A percentile compares a stretch with the other conserved stretches of the same genome.
Conservation (phyloP, 2,113 vertebrate genomes). For the Madoqua kirkii region DNA sequence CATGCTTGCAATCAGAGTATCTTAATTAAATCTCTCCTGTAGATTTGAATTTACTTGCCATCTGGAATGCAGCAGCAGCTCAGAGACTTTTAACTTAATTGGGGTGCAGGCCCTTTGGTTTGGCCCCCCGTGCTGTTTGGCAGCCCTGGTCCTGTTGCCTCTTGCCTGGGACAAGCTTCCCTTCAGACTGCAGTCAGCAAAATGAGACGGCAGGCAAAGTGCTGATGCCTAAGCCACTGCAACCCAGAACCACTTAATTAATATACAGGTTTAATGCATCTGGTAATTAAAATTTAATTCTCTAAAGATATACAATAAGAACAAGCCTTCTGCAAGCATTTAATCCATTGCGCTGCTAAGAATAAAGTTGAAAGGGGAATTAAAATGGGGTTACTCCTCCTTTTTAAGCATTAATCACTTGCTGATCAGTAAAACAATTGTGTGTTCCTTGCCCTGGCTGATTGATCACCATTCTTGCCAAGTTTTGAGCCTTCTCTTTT, state of each 20-base stretch:
- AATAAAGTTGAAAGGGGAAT: constrained; percentile 50
- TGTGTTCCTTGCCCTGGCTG: constrained; percentile 59
- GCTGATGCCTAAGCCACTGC: constrained; percentile 72
- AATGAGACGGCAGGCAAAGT: constrained; percentile 73
- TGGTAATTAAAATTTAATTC: constrained; percentile 81
- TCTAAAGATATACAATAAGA: constrained; percentile 58
- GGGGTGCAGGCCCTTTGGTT: constrained; percentile 74
- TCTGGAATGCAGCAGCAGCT: constrained; percentile 62
- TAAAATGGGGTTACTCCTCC: constrained; percentile 56
- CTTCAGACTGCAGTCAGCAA: constrained; percentile 78
- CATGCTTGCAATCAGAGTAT: constrained; percentile 40
- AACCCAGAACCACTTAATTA: constrained; percentile 79
- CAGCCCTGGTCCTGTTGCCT: constrained; percentile 59
- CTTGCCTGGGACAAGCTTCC: constrained; percentile 54
- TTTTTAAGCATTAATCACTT: constrained; percentile 73
- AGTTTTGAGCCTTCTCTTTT: neutral
- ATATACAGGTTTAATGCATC: constrained; percentile 77
- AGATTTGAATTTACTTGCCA: constrained; percentile 69
- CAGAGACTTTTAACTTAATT: constrained; percentile 82
- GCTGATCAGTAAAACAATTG: constrained; percentile 71
- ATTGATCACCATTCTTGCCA: constrained; percentile 68
- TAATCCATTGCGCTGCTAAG: constrained; percentile 63
- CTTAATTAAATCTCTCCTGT: constrained; percentile 66
- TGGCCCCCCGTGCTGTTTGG: constrained; percentile 78
- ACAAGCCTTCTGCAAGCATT: constrained; percentile 56